These are phyloP conservation scores for Dinomys branickii DNA, from an alignment of 2,113 vertebrate species.

Conservation along the genomic window DNA sequence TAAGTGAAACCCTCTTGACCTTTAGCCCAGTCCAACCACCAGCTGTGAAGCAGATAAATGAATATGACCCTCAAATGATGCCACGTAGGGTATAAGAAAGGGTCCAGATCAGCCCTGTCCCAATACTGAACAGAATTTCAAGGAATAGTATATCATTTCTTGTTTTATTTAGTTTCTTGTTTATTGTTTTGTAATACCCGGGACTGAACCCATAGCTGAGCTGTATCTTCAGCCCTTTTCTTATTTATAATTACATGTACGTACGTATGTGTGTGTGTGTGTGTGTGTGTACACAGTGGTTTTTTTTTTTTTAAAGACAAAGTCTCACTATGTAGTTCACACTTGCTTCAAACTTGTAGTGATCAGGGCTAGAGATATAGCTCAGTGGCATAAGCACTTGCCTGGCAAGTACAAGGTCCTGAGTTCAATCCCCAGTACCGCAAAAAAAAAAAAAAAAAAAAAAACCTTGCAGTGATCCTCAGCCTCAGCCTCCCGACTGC, in stretches of 20 bases:
- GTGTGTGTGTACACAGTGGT: background rate
- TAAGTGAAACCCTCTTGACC: background rate
- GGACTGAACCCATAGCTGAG: background rate
- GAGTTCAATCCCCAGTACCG: no score
- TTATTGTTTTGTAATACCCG: background rate
- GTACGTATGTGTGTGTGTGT: background rate
- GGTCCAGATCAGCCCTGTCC: background rate
- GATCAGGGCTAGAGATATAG: no score
- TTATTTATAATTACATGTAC: background rate
- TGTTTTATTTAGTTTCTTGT: background rate
- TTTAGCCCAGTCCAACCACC: background rate
- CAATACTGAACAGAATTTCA: background rate
- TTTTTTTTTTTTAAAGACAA: background rate
- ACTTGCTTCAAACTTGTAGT: background rate
- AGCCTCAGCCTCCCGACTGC: background rate
- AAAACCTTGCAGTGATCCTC: background rate
- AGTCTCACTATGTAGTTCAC: background rate
- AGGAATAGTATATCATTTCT: background rate
- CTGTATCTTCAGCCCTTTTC: background rate
- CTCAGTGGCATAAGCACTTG: no score
- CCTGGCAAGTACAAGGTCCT: no score
- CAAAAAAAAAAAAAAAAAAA: no score
- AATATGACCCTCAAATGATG: background rate
- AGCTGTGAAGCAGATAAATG: background rate
- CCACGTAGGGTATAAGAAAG: background rate